Conservation (phyloP, 2,113 vertebrate genomes). For the Psittacula cyanocephala region DNA sequence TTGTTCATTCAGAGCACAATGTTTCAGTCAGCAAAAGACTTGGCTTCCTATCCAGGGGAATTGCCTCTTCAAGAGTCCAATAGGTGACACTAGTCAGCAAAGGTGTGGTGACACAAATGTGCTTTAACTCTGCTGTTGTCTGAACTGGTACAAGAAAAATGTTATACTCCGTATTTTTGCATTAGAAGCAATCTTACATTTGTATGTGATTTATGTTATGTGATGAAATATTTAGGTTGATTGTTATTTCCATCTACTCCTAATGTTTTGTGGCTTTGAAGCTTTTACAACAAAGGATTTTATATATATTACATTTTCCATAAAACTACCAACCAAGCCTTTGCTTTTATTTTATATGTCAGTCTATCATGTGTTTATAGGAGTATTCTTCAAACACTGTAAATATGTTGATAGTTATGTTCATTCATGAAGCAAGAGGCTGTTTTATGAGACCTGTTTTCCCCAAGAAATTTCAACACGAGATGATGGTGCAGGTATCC, state of each 20-base stretch:
- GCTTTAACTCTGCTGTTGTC: background rate
- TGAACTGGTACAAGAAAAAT: background rate
- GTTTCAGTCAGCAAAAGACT: background rate
- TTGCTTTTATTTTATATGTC: constrained; percentile 22
- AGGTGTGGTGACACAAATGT: background rate
- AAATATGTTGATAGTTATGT: background rate
- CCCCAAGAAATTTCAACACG: background rate
- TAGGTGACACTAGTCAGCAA: background rate
- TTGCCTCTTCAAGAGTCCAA: background rate
- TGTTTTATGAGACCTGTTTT: constrained; percentile 29
- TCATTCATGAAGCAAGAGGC: background rate
- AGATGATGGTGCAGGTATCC: background rate
- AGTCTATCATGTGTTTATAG: background rate
- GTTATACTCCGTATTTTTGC: background rate
- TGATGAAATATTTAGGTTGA: background rate
- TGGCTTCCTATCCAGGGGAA: background rate
- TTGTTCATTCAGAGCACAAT: background rate
- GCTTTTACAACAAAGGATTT: constrained; percentile 7
- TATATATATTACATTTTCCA: background rate
- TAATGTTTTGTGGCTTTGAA: constrained; percentile 15
- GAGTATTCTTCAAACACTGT: constrained; percentile 26
- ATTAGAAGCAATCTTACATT: background rate
- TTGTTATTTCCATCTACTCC: background rate
- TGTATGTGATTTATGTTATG: background rate
- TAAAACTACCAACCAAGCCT: background rate